Base-by-base conservation (phyloP, 2,888 invertebrate genomes). In the Brachypterus glaber region DNA sequence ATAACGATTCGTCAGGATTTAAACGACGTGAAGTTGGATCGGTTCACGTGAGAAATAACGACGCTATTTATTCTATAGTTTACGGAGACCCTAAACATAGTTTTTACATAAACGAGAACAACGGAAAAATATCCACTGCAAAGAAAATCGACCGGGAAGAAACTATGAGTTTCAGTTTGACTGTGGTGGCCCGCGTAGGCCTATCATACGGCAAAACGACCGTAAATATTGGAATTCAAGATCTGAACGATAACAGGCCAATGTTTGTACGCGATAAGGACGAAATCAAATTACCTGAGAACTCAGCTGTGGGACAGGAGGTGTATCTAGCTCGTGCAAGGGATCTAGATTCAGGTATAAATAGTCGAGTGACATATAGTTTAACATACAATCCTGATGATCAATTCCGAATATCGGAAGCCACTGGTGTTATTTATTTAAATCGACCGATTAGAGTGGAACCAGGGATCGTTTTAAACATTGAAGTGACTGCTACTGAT, bases 221-320 rank as follows among this genome's bases (percentile, higher is more conserved):
- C 18, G 91, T 90, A 0, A 85, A 84, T 56, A 76, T 96, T 47
- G 79, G 79, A 2, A 73, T 96, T 3, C 64, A 79, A 26, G 95
- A 96, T 66, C 71, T 89, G 3, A 96, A 96, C 64, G 95, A 96
- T 63, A 92, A 93, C 62, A 77, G 82, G 38, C 96, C 96, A 3
- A 70, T 76, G 44, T 91, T 91, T 62, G 73, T 79, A 14, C 77
- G 79, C 54, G 84, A 82, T 46, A 80, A 78, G 54, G 86, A 88
- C 57, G 82, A 85, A 62, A 79, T 89, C 30, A 72, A 73, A 44
- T 71, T 95, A 40, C 74, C 79, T 11, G 93, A 93, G 69, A 89
- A 92, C 61, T 83, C 87, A 51, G 92, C 95, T 13, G 88, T 93
- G 21, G 93, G 93, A 1, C 89, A 91, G 64, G 90, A 93, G 66